Base-by-base conservation (phyloP, 2,888 invertebrate species). In the Drosophila limbata region DNA sequence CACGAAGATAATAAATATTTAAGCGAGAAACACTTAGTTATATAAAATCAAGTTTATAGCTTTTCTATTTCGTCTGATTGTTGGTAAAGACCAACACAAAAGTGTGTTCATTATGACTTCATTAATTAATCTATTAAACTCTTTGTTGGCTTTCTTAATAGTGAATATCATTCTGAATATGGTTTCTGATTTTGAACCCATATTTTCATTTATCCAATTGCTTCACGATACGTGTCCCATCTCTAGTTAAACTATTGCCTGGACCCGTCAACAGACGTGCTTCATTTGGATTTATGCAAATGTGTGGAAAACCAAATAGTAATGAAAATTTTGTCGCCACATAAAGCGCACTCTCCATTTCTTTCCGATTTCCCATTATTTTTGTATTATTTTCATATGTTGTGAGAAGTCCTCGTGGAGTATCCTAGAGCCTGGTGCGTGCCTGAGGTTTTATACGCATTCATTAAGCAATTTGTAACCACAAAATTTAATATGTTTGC, bases 391-490 rank as follows among this genome's bases (percentile, higher is more conserved):
- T 76, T 83, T 70, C 78, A 73, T 80, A 72, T 78, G 75, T 31
- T 42, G 52, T 25, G 25, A 25, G 44, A 5, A 8, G 21, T 25
- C 35, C 39, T 28, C 35, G 11, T 37, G 37, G 37, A 21, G 44
- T 25, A 1, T 35, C 21, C 15, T 9, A 40, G 31, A 25, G 25
- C 19, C 55, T 57, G 50, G 61, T 57, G 57, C 57, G 60, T 73
- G 73, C 48, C 53, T 78, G 68, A 53, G 78, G 78, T 45, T 78
- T 59, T 44, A 71, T 71, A 48, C 74, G 61, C 71, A 69, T 84
- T 84, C 84, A 84, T 84, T 84, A 85, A 83, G 83, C 85, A 85
- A 83, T 83, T 83, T 85, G 83, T 78, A 75, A 57, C 86, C 86
- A 79, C 84, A 84, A 84, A 83, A 86, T 84, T 75, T 86, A 84